Evolutionary conservation across 2,113 vertebrate species (phyloP).

Genomic region (Elachura formosa): DNA sequence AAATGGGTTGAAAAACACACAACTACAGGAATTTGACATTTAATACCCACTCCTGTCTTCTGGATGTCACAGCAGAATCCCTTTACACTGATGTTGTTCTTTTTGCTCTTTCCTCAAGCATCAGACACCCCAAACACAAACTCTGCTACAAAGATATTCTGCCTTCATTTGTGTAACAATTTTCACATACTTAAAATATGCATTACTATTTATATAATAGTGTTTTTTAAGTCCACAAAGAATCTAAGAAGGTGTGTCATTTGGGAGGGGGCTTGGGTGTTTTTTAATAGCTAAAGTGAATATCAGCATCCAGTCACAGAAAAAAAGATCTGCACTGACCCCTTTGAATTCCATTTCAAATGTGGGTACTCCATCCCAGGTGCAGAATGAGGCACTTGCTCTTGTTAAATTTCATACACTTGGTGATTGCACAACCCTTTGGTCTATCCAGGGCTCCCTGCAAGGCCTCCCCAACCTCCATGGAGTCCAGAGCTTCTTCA

Average conservation of each 20-base stretch:
- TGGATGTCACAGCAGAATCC: background rate
- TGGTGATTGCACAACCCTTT: background rate
- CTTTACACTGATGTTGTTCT: background rate
- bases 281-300: background rate
- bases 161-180: background rate
- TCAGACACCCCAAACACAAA: background rate
- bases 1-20: background rate
- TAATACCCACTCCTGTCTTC: background rate
- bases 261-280: background rate
- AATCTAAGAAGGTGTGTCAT: background rate
- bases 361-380: background rate
- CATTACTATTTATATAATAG: background rate
- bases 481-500: background rate
- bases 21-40: background rate
- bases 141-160: background rate
- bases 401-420: background rate
- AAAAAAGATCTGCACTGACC: background rate
- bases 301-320: background rate
- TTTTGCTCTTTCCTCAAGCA: background rate
- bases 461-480: background rate
- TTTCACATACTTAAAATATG: background rate
- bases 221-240: background rate
- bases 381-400: background rate
- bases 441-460: background rate
- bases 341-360: background rate